Conservation (phyloP, 2,113 vertebrate species). For the Aptenodytes patagonicus region DNA sequence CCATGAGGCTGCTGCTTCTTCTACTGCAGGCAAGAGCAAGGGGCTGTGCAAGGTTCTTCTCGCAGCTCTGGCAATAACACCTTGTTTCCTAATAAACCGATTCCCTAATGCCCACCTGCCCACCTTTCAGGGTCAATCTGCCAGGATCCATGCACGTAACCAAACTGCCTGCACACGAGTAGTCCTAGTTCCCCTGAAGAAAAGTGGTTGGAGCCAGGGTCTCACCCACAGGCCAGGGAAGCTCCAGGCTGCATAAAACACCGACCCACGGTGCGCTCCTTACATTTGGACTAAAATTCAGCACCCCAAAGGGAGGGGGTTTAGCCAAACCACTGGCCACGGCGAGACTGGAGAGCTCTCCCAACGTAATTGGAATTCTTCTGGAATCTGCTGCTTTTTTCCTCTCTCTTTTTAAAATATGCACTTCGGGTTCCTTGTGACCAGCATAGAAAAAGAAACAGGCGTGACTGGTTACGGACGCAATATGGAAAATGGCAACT, state of each 20-base stretch:
- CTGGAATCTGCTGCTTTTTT: neutral
- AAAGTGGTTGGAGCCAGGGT: neutral
- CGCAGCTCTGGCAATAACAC: neutral
- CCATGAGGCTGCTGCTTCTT: neutral
- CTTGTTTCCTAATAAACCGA: neutral
- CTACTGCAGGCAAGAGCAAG: neutral
- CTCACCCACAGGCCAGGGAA: neutral
- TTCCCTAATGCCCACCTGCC: neutral
- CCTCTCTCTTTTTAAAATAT: rapidly evolving
- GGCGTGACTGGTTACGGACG: neutral
- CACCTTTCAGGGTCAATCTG: neutral
- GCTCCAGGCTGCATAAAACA: neutral
- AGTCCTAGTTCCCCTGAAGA: neutral
- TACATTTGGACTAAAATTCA: neutral
- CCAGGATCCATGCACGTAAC: neutral
- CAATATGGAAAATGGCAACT: neutral
- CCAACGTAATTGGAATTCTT: rapidly evolving
- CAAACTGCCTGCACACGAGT: neutral
- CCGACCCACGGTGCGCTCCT: rapidly evolving
- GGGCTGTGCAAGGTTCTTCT: neutral
- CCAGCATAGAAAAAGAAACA: neutral
- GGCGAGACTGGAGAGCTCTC: rapidly evolving
- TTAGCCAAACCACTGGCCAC: rapidly evolving
- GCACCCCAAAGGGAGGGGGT: neutral
- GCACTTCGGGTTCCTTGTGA: neutral